Evolutionary conservation across 1,140 invertebrate genomes (phyloP).

Genomic region (Drosophila oshimai): DNA sequence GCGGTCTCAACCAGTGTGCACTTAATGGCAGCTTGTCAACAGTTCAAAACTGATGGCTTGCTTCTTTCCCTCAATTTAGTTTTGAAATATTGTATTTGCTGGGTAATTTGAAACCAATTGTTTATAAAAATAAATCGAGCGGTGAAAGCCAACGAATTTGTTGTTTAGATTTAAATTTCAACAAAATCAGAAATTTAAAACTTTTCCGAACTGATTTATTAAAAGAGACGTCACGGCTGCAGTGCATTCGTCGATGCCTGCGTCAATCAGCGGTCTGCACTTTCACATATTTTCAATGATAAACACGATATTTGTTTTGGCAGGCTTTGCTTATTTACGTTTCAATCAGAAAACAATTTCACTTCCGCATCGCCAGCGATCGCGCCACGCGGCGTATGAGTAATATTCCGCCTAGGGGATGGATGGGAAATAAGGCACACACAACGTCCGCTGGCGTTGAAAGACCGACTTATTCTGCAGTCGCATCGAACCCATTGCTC

Average conservation of each 20-base stretch:
- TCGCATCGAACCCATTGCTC: slow-evolving; percentile 47
- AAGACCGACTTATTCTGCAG: slow-evolving; percentile 75
- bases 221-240: slow-evolving; percentile 23
- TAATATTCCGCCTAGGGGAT: slow-evolving; percentile 22
- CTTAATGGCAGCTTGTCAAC: slow-evolving; percentile 56
- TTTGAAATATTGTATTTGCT: slow-evolving; percentile 21
- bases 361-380: slow-evolving; percentile 46
- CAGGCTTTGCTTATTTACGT: slow-evolving; percentile 66
- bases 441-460: slow-evolving; percentile 57
- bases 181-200: background rate
- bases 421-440: background rate
- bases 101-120: slow-evolving; percentile 60
- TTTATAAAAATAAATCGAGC: slow-evolving; percentile 31
- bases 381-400: slow-evolving; percentile 70
- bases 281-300: slow-evolving; percentile 54
- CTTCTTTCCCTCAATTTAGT: slow-evolving; percentile 9
- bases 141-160: background rate
- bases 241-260: slow-evolving; percentile 25
- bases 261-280: slow-evolving; percentile 42
- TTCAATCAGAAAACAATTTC: slow-evolving; percentile 70
- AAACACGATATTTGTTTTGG: slow-evolving; percentile 67
- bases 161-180: slow-evolving; percentile 11
- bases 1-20: slow-evolving; percentile 21
- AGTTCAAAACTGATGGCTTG: slow-evolving; percentile 14
- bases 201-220: slow-evolving; percentile 19